Conservation (phyloP, 2,113 vertebrate genomes). For the Ptychochromis oligacanthus region DNA sequence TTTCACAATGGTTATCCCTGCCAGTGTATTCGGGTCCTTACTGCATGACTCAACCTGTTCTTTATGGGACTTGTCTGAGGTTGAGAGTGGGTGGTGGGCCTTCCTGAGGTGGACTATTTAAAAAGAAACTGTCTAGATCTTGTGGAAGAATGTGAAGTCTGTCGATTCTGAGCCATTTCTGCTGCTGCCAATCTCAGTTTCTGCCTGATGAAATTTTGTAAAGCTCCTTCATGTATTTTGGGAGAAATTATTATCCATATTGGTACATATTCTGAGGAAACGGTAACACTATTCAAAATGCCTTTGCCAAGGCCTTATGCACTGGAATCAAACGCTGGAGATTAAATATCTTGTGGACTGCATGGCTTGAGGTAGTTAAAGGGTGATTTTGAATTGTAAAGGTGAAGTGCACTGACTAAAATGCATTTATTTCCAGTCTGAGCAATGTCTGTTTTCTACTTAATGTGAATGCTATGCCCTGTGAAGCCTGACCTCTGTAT, state of each 20-base stretch:
- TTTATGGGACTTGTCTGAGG: not conserved
- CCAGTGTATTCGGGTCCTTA: not conserved
- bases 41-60: not conserved
- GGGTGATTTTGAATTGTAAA: conserved; percentile 55
- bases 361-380: conserved; percentile 47
- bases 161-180: conserved; percentile 66
- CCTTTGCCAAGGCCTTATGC: conserved; percentile 63
- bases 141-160: conserved; percentile 60
- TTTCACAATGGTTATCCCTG: not conserved
- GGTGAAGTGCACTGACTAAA: conserved; percentile 62
- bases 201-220: conserved; percentile 50
- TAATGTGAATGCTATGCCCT: conserved; percentile 59
- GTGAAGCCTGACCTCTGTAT: conserved; percentile 47
- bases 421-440: conserved; percentile 58
- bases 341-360: conserved; percentile 42
- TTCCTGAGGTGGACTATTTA: conserved; percentile 16
- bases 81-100: conserved; percentile 3
- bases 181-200: conserved; percentile 61
- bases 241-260: not conserved
- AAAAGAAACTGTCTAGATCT: not conserved
- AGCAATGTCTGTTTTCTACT: conserved; percentile 62
- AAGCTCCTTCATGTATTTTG: conserved; percentile 42
- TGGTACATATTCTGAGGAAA: conserved; percentile 30
- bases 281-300: conserved; percentile 33
- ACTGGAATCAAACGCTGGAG: conserved; percentile 63